Evolutionary conservation across 2,113 vertebrate genomes (phyloP), one percentile per base, ranked within the genome.

Genomic region (Hiodon tergisus): DNA sequence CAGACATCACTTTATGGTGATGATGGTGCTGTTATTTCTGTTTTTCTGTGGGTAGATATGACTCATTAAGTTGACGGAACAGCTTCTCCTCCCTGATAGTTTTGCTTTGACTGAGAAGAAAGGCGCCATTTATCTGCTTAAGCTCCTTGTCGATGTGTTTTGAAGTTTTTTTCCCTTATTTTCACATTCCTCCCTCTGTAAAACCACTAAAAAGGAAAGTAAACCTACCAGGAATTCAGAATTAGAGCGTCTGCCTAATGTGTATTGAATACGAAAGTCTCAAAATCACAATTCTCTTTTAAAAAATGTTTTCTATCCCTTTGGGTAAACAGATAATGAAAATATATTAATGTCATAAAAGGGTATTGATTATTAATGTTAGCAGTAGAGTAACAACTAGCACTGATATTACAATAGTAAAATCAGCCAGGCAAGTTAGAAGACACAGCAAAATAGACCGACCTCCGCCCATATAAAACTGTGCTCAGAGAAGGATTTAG

Each of bases 11-110:
- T 69, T 77, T 53, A 69, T 54, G 17, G 65, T 7, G 46, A 74
- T 57, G 17, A 48, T 54, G 48, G 7, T 54, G 75, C 54, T 67
- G 61, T 68, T 73, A 74, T 63, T 74, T 74, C 67, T 61, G 57
- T 72, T 77, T 46, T 58, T 46, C 60, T 60, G 70, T 54, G 72
- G 61, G 75, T 60, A 77, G 78, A 68, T 59, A 77, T 65, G 75
- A 75, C 76, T 81, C 78, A 79, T 79, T 82, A 76, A 63, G 78
- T 52, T 78, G 67, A 74, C 78, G 72, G 31, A 48, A 74, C 72
- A 66, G 71, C 57, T 51, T 58, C 76, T 69, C 67, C 76, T 61
- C 57, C 67, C 67, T 50, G 68, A 66, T 54, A 73, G 53, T 55
- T 73, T 54, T 75, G 72, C 78, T 79, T 77, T 79, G 66, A 76